These are phyloP conservation scores for Pristionchus japonicus DNA, from an alignment of 2,888 invertebrate species.

Conservation along the genomic window DNA sequence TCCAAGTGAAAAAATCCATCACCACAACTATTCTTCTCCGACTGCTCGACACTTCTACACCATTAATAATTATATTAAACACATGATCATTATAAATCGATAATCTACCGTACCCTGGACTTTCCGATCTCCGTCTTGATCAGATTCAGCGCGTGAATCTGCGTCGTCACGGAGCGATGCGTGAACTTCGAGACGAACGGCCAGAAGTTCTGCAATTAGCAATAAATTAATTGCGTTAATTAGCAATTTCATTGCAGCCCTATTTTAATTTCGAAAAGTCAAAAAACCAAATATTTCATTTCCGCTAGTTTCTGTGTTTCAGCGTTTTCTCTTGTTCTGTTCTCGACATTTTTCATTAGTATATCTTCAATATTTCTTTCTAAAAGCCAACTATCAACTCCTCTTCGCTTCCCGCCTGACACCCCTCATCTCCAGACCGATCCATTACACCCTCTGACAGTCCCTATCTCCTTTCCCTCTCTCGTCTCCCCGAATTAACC, in stretches of 20 bases:
- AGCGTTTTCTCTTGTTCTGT: background rate
- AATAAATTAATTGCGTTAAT: background rate
- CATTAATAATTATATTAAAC: no score
- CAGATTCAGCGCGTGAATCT: conserved; percentile 76
- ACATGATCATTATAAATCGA: background rate
- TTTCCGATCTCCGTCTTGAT: conserved; percentile 77
- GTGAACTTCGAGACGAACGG: conserved; percentile 76
- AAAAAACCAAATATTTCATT: background rate
- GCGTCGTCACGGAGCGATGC: conserved; percentile 76
- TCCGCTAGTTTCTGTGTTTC: background rate
- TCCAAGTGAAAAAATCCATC: no score
- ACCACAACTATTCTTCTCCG: no score
- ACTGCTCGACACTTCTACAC: no score
- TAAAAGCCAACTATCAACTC: background rate
- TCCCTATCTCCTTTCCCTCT: background rate
- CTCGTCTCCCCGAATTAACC: background rate
- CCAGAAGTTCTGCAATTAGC: conserved; percentile 78
- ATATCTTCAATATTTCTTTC: background rate
- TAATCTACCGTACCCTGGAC: conserved; percentile 72
- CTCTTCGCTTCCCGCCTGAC: background rate
- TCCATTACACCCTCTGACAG: conserved; percentile 14
- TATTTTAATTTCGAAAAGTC: background rate
- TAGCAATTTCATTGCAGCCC: background rate
- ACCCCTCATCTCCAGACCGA: background rate
- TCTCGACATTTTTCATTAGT: background rate